Evolutionary conservation across 1,140 invertebrate genomes (phyloP), one percentile per base, ranked within the genome.

Genomic region (Heliconius himera): DNA sequence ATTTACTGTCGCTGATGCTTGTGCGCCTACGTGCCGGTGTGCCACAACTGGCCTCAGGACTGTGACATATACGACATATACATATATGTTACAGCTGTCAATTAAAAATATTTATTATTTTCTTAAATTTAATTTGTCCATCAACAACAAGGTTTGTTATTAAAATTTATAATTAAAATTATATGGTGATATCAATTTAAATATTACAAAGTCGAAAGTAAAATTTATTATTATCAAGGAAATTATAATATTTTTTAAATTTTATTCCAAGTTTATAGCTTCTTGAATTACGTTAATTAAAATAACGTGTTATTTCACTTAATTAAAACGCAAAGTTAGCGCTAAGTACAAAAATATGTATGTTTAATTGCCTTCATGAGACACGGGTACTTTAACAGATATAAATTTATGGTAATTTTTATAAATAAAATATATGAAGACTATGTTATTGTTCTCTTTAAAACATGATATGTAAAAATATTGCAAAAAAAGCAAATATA

Each of bases 311-410:
- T 22, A 26, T 60, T 60, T 9, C 13, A 66, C 60, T 66, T 66
- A 26, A 66, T 66, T 66, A 66, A 66, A 66, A 66, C 9, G 26
- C n/a, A 16, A 66, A 66, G 26, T 66, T 66, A 66, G 11, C 60
- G 60, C 60, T 66, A 66, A 66, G 60, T 66, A 66, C 26, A 66
- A 66, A 66, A 66, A 26, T 66, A 29, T 66, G 60, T 66, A 66
- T 66, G 60, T 66, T 66, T 66, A 13, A 66, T 66, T 66, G 5
- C 60, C 11, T 66, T 9, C 26, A 13, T 16, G 26, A 29, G 22
- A 66, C 29, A 66, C 13, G 60, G 13, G 22, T 11, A 66, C 60
- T 66, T 66, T 29, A 66, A 66, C 60, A 66, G 26, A 1, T 29
- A 66, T 66, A 26, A 29, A 66, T 66, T 29, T 66, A 66, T 66